phyloP scores from a whole-genome alignment of 2,113 vertebrate species.

The Antigone vipio region DNA sequence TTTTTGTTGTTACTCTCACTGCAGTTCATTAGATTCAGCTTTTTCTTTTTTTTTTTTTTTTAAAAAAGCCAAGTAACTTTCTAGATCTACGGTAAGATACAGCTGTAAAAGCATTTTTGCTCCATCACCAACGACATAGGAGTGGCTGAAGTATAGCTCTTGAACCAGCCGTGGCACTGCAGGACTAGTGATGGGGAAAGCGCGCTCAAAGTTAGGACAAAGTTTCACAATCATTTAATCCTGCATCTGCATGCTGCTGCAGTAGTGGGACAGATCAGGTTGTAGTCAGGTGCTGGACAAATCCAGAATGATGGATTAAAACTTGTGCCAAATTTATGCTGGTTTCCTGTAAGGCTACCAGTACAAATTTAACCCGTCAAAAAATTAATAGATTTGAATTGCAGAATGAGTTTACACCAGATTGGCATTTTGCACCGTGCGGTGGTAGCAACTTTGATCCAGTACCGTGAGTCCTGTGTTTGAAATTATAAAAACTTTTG shows the following conservation, averaged over 20 bases:
- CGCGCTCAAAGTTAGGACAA: background rate
- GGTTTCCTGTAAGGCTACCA: background rate
- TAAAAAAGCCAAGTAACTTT: background rate
- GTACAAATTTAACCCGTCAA: background rate
- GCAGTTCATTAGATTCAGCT: background rate
- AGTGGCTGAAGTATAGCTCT: conserved; percentile 7
- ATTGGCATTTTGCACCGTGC: background rate
- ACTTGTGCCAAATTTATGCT: background rate
- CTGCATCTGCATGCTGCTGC: background rate
- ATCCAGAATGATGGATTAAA: background rate
- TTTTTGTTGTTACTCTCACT: background rate
- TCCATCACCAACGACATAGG: background rate
- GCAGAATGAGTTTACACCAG: background rate
- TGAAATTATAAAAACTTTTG: background rate
- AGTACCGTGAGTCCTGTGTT: too few species aligned
- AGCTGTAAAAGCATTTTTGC: background rate
- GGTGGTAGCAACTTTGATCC: background rate
- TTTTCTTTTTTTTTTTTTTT: background rate
- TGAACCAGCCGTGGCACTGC: conserved; percentile 38
- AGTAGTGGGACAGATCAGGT: background rate
- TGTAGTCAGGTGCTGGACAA: background rate
- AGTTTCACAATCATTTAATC: background rate
- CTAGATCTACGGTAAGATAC: fast-evolving
- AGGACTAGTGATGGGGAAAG: background rate
- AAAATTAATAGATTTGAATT: background rate